Evolutionary conservation across 2,113 vertebrate genomes (phyloP).

Genomic region (Petrocephalus zakoni): DNA sequence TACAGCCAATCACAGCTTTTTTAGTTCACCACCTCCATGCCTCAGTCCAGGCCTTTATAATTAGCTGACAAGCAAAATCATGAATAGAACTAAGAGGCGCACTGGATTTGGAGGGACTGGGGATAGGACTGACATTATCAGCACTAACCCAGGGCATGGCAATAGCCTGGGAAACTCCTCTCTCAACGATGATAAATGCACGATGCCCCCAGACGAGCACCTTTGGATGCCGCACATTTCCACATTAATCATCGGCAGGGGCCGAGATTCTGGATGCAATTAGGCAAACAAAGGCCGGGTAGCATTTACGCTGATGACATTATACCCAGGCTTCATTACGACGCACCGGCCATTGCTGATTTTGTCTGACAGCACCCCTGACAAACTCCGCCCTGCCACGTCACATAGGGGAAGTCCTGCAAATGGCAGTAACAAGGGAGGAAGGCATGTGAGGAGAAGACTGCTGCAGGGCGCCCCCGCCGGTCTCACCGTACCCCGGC

Average conservation of each 20-base stretch:
- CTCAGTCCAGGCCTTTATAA: not conserved
- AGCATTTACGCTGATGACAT: conserved; percentile 51
- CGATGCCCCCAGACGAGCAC: conserved; percentile 14
- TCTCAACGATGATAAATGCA: not conserved
- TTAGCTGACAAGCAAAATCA: not conserved
- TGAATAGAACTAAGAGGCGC: not conserved
- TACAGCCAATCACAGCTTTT: not conserved
- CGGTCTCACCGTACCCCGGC: not conserved
- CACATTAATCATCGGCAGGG: conserved; percentile 42
- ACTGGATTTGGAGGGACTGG: not conserved
- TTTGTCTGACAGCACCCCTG: conserved; percentile 56
- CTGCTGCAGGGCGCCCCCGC: too few species aligned
- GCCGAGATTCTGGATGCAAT: conserved; percentile 41
- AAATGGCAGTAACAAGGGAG: conserved; percentile 62
- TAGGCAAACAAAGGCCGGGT: conserved; percentile 44
- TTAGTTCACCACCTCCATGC: not conserved
- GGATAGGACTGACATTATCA: not conserved
- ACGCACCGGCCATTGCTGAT: conserved; percentile 60
- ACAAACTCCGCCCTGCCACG: conserved; percentile 48
- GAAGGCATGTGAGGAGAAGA: conserved; percentile 53
- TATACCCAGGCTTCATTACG: conserved; percentile 58
- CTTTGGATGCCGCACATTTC: conserved; percentile 18
- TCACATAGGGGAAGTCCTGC: conserved; percentile 39
- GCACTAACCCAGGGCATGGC: not conserved
- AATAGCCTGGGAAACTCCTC: not conserved